phyloP scores from a whole-genome alignment of 2,797 vertebrate species.

The Orestias chungarensis region DNA sequence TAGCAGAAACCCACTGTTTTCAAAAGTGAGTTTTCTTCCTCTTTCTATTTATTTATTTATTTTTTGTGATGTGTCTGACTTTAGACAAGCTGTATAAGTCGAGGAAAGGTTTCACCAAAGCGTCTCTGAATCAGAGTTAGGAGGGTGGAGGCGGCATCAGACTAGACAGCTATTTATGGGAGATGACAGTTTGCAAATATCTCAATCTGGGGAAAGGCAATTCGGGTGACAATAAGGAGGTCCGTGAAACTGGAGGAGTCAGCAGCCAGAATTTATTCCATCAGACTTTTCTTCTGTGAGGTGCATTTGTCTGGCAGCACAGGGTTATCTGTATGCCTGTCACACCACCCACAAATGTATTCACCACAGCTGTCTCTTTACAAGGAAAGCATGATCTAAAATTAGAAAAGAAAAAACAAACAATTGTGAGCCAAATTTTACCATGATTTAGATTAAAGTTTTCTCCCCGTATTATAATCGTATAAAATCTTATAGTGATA shows the following conservation, averaged over 20 bases:
- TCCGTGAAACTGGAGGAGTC: slow-evolving; percentile 93
- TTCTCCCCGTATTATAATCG: background rate
- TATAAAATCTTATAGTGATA: background rate
- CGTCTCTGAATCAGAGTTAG: slow-evolving; percentile 68
- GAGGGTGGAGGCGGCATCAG: slow-evolving; percentile 78
- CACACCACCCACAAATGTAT: slow-evolving; percentile 59
- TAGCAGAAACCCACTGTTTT: slow-evolving; percentile 50
- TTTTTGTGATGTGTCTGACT: slow-evolving; percentile 50
- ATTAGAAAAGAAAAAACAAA: slow-evolving; percentile 34
- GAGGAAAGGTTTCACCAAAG: slow-evolving; percentile 62
- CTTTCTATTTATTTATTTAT: slow-evolving; percentile 32
- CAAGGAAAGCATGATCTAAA: slow-evolving; percentile 79
- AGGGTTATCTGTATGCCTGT: slow-evolving; percentile 78
- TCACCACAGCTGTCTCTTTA: slow-evolving; percentile 77
- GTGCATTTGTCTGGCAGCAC: slow-evolving; percentile 84
- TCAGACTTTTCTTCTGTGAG: slow-evolving; percentile 89
- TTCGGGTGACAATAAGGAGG: slow-evolving; percentile 88
- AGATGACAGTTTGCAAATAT: slow-evolving; percentile 99
- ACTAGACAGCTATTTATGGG: slow-evolving; percentile 93
- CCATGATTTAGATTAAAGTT: background rate
- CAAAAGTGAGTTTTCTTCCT: slow-evolving; percentile 25
- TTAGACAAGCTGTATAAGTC: slow-evolving; percentile 56
- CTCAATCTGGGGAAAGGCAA: slow-evolving; percentile 94
- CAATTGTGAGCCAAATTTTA: slow-evolving; percentile 7
- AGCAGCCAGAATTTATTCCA: slow-evolving; percentile 95